Base-by-base conservation (phyloP, 1,140 invertebrate species). In the Trichonephila clavipes region DNA sequence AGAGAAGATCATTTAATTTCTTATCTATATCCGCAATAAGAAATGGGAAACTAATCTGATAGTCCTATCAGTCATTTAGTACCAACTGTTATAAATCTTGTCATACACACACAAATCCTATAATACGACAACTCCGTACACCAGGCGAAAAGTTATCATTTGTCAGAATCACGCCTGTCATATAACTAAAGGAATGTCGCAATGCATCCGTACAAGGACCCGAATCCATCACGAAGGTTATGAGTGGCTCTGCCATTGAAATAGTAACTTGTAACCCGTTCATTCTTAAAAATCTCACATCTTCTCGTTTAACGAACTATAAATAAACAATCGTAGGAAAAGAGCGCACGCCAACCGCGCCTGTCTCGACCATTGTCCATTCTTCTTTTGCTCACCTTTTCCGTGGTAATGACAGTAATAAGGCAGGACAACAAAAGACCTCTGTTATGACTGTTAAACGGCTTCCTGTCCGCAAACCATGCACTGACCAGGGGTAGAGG, bases 301-400 rank as follows among this genome's bases (percentile, higher is more conserved):
- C 91, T 58, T 87, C 62, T 18, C 64, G 40, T 40, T 58, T 92
- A 66, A 69, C 91, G 59, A 92, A 87, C 91, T 92, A 92, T 87
- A 92, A 92, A 92, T 72, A 92, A 92, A 92, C 91, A 92, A 92
- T 92, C 83, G 83, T 24, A 92, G 51, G 82, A 87, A 77, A 72
- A 89, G 19, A 59, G n/a, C 64, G 19, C 24, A 85, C 81, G 40
- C 16, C 34, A 40, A 34, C 28, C 28, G 40, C 81, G 81, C 19
- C 81, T 58, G 81, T 51, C 81, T n/a, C 81, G 81, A n/a, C 83
- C 83, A 92, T 87, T 92, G 91, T 92, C 91, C 91, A 92, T 92
- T 92, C 91, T 92, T 87, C 64, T 87, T 28, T 14, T 59, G 44
- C 44, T n/a, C n/a, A 28, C 72, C 89, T 19, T 77, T 69, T 24